Evolutionary conservation across 2,888 invertebrate species (phyloP), one percentile per base, ranked within the genome.

Genomic region (Crocallis elinguaria): DNA sequence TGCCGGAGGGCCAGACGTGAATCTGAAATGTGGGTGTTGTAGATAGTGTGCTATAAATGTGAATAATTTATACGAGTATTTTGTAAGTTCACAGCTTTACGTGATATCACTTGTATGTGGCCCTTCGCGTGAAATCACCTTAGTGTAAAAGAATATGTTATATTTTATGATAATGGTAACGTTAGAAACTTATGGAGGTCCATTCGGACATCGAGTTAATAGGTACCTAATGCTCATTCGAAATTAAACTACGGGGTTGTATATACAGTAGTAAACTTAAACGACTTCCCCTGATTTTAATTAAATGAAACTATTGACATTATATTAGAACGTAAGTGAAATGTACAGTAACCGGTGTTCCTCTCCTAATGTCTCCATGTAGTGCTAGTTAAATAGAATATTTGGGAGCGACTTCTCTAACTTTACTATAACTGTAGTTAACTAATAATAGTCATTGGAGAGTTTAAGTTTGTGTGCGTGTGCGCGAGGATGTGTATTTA

Each of bases 61-160:
- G 89, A 88, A 90, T 90, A 90, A 89, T 90, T 90, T 90, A 89
- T 89, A 90, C 89, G 88, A 91, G 83, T 90, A 89, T 86, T 86
- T 86, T 90, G 87, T 91, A 89, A 89, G 90, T 88, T 84, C 88
- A 83, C 90, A 86, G 88, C 88, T 90, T 89, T 88, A 90, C 88
- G 84, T 86, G 88, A 88, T 84, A 79, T 82, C 83, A 85, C 85
- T 82, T 79, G 77, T 75, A 73, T 75, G 75, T 79, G 88, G 86
- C 88, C 86, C 88, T 85, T 77, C 75, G 89, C 84, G 84, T 76
- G 73, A 80, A 79, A 81, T 84, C 84, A 70, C 64, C 54, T 23
- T 48, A 48, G 43, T 69, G 64, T 78, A 75, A 69, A 64, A 73
- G 72, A 77, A 74, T 82, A 84, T 77, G 82, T 84, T 84, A 83